A percentile compares a stretch with the other conserved stretches of the same genome.
These are phyloP conservation scores for Zootoca vivipara DNA, from an alignment of 2,113 vertebrate genomes.

Conservation along the genomic window DNA sequence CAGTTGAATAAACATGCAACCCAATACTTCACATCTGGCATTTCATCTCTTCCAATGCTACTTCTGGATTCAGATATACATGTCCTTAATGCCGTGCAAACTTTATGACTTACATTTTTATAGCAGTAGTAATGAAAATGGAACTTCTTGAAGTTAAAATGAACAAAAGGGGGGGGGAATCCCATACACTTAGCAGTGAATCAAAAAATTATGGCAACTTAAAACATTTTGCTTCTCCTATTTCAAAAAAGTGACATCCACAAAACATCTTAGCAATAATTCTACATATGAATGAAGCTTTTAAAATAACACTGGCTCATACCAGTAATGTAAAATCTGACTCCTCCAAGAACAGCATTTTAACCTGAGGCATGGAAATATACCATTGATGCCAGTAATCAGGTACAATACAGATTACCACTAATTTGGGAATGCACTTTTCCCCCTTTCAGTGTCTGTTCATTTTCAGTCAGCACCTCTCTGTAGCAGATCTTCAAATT, in stretches of 20 bases:
- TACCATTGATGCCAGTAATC: background rate
- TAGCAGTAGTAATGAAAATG: conserved; percentile 53
- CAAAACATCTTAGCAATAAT: background rate
- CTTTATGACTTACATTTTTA: conserved; percentile 72
- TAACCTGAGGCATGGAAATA: background rate
- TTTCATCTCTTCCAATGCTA: conserved; percentile 69
- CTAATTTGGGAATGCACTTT: background rate
- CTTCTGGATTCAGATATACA: conserved; percentile 56
- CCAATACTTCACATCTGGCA: conserved; percentile 78
- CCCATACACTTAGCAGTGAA: background rate
- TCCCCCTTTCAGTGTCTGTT: background rate
- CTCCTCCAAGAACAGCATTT: conserved; percentile 38
- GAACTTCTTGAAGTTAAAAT: conserved; percentile 70
- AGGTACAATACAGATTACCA: background rate
- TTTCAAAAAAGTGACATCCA: background rate
- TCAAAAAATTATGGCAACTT: background rate
- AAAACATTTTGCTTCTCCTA: background rate
- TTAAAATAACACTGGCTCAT: conserved; percentile 40
- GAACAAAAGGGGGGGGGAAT: conserved; percentile 42
- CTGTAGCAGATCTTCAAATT: background rate
- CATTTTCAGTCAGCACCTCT: background rate
- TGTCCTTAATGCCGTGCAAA: conserved; percentile 66
- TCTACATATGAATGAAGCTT: conserved; percentile 39
- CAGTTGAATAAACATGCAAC: conserved; percentile 83
- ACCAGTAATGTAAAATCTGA: conserved; percentile 16